Conservation (phyloP, 2,797 vertebrate species). For the Xiphorhynchus erythropygius region DNA sequence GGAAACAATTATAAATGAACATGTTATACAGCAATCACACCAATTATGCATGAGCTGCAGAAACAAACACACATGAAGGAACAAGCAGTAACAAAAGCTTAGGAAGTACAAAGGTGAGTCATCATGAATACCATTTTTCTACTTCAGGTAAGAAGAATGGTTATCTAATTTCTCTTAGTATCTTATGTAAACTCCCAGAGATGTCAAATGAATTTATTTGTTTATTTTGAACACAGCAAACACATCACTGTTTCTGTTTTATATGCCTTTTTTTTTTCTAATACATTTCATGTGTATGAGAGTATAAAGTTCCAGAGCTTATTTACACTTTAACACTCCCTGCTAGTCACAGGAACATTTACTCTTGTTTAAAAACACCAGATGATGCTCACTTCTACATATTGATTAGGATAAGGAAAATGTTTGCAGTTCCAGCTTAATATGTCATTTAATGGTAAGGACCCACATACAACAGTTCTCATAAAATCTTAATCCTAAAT, state of each 20-base stretch:
- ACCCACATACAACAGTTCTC: background rate
- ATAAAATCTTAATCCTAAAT: background rate
- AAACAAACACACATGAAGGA: background rate
- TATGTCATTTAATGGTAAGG: background rate
- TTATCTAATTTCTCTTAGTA: background rate
- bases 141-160: background rate
- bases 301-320: background rate
- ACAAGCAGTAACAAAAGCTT: background rate
- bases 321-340: background rate
- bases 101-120: background rate
- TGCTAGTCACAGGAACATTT: background rate
- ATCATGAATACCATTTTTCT: background rate
- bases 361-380: background rate
- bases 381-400: background rate
- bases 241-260: background rate
- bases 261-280: accelerated
- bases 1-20: background rate
- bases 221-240: background rate
- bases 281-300: background rate
- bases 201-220: background rate
- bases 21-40: background rate
- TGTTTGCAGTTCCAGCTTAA: background rate
- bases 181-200: background rate
- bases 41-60: background rate
- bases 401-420: background rate